Evolutionary conservation across 2,113 vertebrate genomes (phyloP).

Genomic region (Spilogale gracilis): DNA sequence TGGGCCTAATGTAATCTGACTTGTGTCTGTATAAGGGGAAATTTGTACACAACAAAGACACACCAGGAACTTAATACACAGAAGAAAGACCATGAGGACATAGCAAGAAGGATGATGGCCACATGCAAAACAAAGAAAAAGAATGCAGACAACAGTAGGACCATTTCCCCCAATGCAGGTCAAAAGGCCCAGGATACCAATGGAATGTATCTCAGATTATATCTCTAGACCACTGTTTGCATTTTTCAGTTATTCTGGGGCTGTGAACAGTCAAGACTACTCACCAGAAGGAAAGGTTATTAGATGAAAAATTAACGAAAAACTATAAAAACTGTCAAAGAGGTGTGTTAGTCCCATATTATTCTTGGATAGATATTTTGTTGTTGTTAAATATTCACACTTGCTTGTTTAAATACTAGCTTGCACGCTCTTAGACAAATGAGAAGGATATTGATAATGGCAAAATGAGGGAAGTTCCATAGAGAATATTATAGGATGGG

Average conservation of each 20-base stretch:
- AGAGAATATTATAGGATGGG: too few relatives aligned
- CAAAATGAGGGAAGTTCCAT: background rate
- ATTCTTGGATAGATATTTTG: background rate
- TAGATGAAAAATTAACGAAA: background rate
- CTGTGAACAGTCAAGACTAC: background rate
- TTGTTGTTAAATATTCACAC: background rate
- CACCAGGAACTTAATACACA: background rate
- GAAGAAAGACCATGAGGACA: background rate
- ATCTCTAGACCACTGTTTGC: too few relatives aligned
- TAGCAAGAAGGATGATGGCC: background rate
- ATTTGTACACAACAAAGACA: background rate
- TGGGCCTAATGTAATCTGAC: background rate
- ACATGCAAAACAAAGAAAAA: background rate
- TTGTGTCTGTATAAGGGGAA: background rate
- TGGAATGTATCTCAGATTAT: too few relatives aligned
- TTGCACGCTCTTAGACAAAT: constrained; percentile 49
- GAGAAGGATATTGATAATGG: background rate
- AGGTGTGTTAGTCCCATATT: background rate
- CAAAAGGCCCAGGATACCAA: background rate
- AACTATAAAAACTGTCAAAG: background rate
- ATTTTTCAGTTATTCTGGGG: background rate
- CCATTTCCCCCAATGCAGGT: background rate
- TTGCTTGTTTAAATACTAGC: background rate
- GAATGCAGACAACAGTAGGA: background rate
- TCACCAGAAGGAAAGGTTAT: background rate